Base-by-base conservation (phyloP, 2,797 vertebrate genomes). In the Phoebastria nigripes region DNA sequence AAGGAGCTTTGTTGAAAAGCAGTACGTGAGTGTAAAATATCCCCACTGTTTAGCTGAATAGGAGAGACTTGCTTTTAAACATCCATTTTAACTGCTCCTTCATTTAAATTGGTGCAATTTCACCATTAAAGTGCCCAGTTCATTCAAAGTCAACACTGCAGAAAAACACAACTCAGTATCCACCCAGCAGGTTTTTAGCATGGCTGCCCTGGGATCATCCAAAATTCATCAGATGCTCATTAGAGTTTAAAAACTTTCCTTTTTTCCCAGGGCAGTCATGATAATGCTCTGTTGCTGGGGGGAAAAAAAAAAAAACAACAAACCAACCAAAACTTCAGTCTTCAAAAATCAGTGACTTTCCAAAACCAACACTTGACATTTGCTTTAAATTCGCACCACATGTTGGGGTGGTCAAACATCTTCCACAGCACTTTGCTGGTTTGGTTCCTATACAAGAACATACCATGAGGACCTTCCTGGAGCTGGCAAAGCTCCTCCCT, bases 281-380 rank as follows among this genome's bases (percentile, higher is more conserved):
- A 71, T 49, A 83, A 90, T 10, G 10, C 7, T 86, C 56, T 69
- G 26, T 52, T 65, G 56, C 80, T 67, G n/a, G 25, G n/a, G 21
- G 4, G 7, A 22, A 3, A 3, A 9, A 41, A 8, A 33, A 35
- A 33, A 33, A 5, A 19, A 33, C 1, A 13, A 22, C 9, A 54
- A 41, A 63, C 4, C 1, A 89, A 35, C 26, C 29, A 91, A 69
- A 85, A 74, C 37, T 71, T 69, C 35, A 78, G 33, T 61, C 44
- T 67, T 89, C 41, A 87, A 65, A 93, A 87, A 59, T 54, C 62
- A 70, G 13, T 33, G 41, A 39, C 56, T 33, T 54, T 67, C 49
- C 76, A 95, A 93, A 93, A 78, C 9, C 49, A 88, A 63, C 56
- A 80, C 15, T 21, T 56, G 15, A 49, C 20, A 33, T 83, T 89